Evolutionary conservation across 2,113 vertebrate species (phyloP).

Genomic region (Sylvia atricapilla): DNA sequence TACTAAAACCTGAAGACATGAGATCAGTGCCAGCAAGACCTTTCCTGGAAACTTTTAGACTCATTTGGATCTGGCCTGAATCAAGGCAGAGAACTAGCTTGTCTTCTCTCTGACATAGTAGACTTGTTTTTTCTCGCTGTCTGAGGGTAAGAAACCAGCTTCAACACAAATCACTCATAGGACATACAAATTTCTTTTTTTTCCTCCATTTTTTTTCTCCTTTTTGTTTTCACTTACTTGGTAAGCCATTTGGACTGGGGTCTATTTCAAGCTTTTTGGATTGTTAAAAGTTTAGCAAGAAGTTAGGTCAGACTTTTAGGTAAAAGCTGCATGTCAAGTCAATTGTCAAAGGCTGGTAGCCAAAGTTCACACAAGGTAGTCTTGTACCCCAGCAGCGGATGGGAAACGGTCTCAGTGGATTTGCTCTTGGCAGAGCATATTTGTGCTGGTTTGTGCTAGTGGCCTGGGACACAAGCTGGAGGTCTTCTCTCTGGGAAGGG

Average conservation of each 20-base stretch:
- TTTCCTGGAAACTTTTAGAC: conserved; percentile 41
- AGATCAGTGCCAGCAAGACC: background rate
- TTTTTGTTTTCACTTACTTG: background rate
- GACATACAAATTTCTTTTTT: background rate
- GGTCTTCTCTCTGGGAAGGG: conserved; percentile 41
- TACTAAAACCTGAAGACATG: conserved; percentile 15
- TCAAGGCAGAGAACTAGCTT: background rate
- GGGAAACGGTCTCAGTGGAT: background rate
- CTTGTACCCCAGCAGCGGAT: background rate
- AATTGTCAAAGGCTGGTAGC: conserved; percentile 8
- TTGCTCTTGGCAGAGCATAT: background rate
- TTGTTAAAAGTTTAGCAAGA: background rate
- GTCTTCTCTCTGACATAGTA: background rate
- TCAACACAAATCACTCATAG: background rate
- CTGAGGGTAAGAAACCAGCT: background rate
- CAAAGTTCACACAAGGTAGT: conserved; percentile 12
- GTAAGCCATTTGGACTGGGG: background rate
- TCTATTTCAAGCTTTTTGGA: background rate
- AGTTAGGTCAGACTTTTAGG: background rate
- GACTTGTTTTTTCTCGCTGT: background rate
- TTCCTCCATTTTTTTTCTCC: rapidly evolving
- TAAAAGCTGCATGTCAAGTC: background rate
- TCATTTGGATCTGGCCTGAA: background rate
- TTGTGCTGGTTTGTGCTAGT: background rate
- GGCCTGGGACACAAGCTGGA: conserved; percentile 25